phyloP scores from a whole-genome alignment of 2,888 invertebrate genomes.

The Apodemia hepburni region DNA sequence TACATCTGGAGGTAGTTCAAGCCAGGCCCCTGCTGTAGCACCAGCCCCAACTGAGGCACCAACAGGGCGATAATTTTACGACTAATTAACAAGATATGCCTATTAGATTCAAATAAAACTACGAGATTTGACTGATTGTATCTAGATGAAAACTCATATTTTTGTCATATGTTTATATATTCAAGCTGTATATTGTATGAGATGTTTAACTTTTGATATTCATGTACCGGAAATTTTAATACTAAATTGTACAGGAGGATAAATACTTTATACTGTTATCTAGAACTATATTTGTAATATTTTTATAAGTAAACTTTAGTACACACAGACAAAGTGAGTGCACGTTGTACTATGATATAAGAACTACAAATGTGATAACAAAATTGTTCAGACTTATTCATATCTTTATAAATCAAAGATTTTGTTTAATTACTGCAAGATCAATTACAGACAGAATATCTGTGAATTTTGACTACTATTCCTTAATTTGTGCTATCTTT shows the following conservation, averaged over 20 bases:
- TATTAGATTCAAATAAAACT: constrained; percentile 27
- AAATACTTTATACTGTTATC: not conserved
- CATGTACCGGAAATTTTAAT: constrained; percentile 13
- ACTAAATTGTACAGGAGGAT: constrained; percentile 16
- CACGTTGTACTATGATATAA: not conserved
- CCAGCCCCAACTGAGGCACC: constrained; percentile 34
- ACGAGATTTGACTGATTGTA: constrained; percentile 29
- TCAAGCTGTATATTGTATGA: constrained; percentile 16
- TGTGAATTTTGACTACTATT: not conserved
- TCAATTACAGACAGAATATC: not conserved
- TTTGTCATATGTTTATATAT: constrained; percentile 18
- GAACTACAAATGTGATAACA: constrained; percentile 11
- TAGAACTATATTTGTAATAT: not conserved
- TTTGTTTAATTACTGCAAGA: not conserved
- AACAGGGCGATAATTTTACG: constrained; percentile 43
- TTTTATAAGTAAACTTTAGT: not conserved
- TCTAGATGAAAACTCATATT: constrained; percentile 23
- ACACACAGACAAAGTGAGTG: constrained; percentile 1
- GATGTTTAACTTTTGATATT: constrained; percentile 19
- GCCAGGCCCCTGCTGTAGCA: constrained; percentile 32
- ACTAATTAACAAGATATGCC: constrained; percentile 19
- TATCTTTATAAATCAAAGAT: not conserved
- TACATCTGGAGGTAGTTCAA: constrained; percentile 46
- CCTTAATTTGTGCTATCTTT: no score
- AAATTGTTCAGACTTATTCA: constrained; percentile 13